Conservation (phyloP, 1,140 invertebrate genomes). For the Lethocerus indicus region DNA sequence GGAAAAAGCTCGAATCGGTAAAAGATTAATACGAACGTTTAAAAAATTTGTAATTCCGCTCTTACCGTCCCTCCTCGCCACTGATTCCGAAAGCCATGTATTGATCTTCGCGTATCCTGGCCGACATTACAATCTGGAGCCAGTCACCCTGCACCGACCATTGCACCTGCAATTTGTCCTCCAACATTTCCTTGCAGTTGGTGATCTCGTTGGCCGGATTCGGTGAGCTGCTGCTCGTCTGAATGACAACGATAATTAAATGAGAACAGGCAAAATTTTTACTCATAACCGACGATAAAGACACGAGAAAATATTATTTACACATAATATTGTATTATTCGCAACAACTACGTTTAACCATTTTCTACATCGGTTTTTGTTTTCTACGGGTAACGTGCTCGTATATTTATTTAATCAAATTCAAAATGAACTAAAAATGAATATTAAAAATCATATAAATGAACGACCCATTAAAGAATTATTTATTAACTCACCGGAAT, state of each 20-base stretch:
- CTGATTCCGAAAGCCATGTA: conserved; percentile 79
- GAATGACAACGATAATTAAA: no score
- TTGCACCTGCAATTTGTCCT: conserved; percentile 58
- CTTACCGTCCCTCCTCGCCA: conserved; percentile 42
- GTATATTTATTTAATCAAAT: no score
- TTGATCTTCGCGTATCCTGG: conserved; percentile 59
- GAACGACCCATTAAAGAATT: neutral
- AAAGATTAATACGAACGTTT: neutral
- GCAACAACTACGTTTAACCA: no score
- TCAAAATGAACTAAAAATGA: no score
- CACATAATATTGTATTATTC: no score
- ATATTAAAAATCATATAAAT: no score
- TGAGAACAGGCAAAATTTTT: no score
- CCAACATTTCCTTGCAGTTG: conserved; percentile 64
- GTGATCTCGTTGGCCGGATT: conserved; percentile 27
- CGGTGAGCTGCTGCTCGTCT: conserved; percentile 51
- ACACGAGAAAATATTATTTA: neutral
- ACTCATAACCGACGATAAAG: neutral
- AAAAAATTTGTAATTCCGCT: neutral
- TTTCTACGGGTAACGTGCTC: no score
- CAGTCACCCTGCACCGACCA: conserved; percentile 59
- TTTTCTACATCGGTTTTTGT: no score
- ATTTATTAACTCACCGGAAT: conserved; percentile 55
- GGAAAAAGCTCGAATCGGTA: neutral
- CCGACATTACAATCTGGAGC: conserved; percentile 57